phyloP scores from a whole-genome alignment of 1,140 invertebrate species.

The Dinothrombium tinctorium region DNA sequence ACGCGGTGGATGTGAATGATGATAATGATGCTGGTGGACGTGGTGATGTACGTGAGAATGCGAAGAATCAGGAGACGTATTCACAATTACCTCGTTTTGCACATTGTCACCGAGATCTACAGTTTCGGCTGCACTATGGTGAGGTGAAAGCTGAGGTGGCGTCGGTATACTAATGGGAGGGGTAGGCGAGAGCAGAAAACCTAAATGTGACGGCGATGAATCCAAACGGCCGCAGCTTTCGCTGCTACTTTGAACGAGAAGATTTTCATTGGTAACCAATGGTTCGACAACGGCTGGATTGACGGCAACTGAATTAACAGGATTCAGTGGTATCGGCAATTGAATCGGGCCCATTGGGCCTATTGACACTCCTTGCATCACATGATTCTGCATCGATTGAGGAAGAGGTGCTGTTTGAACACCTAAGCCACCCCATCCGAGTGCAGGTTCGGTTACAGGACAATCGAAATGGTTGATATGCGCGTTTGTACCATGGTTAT shows the following conservation, averaged over 20 bases:
- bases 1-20: conserved; percentile 24
- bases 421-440: no score
- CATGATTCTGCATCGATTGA: no score
- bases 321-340: not conserved
- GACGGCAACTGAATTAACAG: not conserved
- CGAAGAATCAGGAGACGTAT: conserved; percentile 3
- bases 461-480: no score
- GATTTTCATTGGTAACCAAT: no score
- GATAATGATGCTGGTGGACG: conserved; percentile 37
- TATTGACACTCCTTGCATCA: no score
- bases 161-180: not conserved
- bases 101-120: not conserved
- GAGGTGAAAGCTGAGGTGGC: not conserved
- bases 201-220: conserved; percentile 1
- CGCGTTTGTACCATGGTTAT: no score
- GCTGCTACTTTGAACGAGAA: not conserved
- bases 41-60: conserved; percentile 38
- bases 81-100: conserved; percentile 1
- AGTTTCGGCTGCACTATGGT: not conserved
- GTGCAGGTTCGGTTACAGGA: no score
- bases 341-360: not conserved
- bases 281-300: not conserved
- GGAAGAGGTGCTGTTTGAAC: no score
- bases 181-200: not conserved
- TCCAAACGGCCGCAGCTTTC: conserved; percentile 1